Evolutionary conservation across 2,888 invertebrate species (phyloP).

Genomic region (Physocephala rufipes): DNA sequence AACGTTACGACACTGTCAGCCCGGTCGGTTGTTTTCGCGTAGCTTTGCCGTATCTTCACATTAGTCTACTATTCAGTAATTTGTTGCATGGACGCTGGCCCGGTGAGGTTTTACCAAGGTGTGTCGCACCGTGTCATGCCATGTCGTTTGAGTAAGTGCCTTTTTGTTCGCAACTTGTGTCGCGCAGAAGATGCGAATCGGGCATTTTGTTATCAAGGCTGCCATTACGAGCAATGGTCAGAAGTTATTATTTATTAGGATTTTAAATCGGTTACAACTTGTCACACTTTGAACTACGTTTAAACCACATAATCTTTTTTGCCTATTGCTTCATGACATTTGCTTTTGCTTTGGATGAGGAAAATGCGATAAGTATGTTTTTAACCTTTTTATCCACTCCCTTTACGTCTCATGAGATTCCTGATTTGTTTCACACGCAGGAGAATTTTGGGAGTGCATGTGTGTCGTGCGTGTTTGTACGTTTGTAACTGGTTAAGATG

Average conservation of each 20-base stretch:
- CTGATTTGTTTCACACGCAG: constrained; percentile 21
- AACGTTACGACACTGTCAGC: constrained; percentile 32
- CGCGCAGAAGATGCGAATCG: too few relatives aligned
- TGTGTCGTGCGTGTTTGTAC: constrained; percentile 4
- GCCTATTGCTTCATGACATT: not conserved
- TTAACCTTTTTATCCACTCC: not conserved
- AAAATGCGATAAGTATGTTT: constrained; percentile 1
- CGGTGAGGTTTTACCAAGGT: too few relatives aligned
- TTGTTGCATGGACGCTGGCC: too few relatives aligned
- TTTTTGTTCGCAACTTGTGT: too few relatives aligned
- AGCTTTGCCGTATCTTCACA: not conserved
- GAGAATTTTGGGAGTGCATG: not conserved
- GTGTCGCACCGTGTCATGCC: too few relatives aligned
- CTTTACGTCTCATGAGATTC: constrained; percentile 1
- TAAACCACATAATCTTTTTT: constrained; percentile 3
- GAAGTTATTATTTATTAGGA: constrained; percentile 14
- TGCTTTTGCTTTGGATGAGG: not conserved
- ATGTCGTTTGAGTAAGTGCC: too few relatives aligned
- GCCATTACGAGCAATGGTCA: too few relatives aligned
- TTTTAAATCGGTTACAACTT: constrained; percentile 6
- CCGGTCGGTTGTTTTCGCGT: not conserved
- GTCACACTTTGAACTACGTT: not conserved
- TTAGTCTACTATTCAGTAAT: too few relatives aligned
- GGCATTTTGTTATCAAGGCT: too few relatives aligned
- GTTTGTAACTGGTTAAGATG: constrained; percentile 27